Evolutionary conservation across 2,888 invertebrate genomes (phyloP), one percentile per base, ranked within the genome.

Genomic region (Lathronympha strigana): DNA sequence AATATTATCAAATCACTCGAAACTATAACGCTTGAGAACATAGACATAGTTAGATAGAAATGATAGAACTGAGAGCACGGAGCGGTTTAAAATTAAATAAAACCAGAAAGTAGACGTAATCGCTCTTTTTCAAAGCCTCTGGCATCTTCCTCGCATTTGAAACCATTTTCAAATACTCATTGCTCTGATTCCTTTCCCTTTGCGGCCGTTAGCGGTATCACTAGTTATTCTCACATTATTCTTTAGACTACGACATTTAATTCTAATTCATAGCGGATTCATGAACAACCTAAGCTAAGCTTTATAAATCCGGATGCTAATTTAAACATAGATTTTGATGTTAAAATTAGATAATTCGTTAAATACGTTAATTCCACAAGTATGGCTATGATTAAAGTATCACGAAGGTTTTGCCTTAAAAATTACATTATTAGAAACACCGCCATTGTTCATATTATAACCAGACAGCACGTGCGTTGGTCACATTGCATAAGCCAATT

Each of bases 101-200:
- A 11, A 25, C 17, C 25, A 19, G 28, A 40, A 25, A 25, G 17
- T 17, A 11, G 36, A 33, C 33, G 13, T 3, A 51, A 51, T 19
- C 51, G 31, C 6, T 17, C 17, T 17, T 13, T 40, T 17, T 13
- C 4, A 8, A 57, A 17, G 11, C 17, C 6, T 6, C 11, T 11
- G 13, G 40, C 13, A 31, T 31, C 25, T 31, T 9, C 3, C 21
- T 57, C 31, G n/a, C 31, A 57, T 57, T 57, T 31, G 19, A 57
- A 45, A 28, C 55, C 23, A 40, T 55, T 43, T 55, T 55, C 28
- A 28, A 43, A 55, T 17, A 40, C 55, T 43, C 55, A 23, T 55
- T 43, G 19, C 38, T 19, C 40, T 57, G 55, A 28, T n/a, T 25
- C 43, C 17, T 8, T 55, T 17, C 6, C 19, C 19, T 45, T 21